Base-by-base conservation (phyloP, 2,113 vertebrate species). In the Pedetes capensis region DNA sequence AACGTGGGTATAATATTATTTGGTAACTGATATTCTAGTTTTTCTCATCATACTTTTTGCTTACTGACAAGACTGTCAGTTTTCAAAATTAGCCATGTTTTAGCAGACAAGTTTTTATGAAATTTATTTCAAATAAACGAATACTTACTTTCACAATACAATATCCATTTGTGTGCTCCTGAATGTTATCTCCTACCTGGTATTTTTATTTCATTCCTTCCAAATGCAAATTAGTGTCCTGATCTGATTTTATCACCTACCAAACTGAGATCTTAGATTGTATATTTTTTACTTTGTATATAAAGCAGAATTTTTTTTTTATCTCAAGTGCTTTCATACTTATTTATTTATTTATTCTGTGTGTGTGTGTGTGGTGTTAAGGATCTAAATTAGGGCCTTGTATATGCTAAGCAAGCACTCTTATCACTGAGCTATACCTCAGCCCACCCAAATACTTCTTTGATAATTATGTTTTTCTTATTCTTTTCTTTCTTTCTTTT, bases 91-190 rank as follows among this genome's bases (percentile, higher is more conserved):
- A 93, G 89, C 42, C 53, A 84, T 68, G 47, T 87, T 95, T 95
- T 94, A 81, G 87, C 25, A 61, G 68, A 23, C 39, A 94, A 74
- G 25, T 95, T 94, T 90, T 93, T 63, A 42, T 94, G 69, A 75
- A 95, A 69, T 88, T 80, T 76, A 17, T 84, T 95, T 94, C 75
- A 69, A 96, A 96, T 96, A 97, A 97, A 96, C 51, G n/a, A 81
- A 72, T 86, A 55, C 29, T 63, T 61, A 25, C 55, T 97, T 96
- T 94, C 76, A 85, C 32, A 87, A 88, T 75, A 66, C 3, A 57
- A 6, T 91, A 51, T 89, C 53, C 53, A 92, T 69, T 89, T 93
- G 88, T 95, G 47, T 93, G 34, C 61, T 93, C 83, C 22, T 61
- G 90, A 84, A 66, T 42, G 61, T 89, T 95, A 51, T 61, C 8